phyloP scores from a whole-genome alignment of 2,888 invertebrate species.

The Amphipyra berbera region DNA sequence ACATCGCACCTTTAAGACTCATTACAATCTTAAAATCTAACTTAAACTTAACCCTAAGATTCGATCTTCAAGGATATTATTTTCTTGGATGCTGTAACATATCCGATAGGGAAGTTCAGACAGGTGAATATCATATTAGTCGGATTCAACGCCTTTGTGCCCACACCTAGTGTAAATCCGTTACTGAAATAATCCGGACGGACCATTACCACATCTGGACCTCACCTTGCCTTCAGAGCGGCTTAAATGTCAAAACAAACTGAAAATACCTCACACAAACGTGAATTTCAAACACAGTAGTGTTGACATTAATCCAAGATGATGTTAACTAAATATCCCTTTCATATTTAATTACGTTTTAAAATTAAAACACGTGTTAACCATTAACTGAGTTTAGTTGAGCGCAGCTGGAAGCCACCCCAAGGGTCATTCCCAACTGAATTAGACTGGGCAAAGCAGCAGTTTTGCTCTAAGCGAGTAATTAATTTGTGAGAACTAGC shows the following conservation, averaged over 20 bases:
- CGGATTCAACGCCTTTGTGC: background rate
- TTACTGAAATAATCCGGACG: background rate
- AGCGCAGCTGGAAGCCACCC: constrained; percentile 41
- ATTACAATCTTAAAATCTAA: constrained; percentile 11
- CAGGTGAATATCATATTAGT: constrained; percentile 8
- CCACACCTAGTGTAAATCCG: background rate
- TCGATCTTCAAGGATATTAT: constrained; percentile 8
- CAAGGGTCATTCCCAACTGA: constrained; percentile 66
- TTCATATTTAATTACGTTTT: constrained; percentile 29
- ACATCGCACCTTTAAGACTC: constrained; percentile 3
- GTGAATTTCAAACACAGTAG: background rate
- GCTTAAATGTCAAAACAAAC: too few relatives aligned
- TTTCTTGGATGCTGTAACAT: constrained; percentile 13
- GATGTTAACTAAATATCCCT: constrained; percentile 10
- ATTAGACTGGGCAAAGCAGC: constrained; percentile 68
- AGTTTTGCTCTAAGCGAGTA: constrained; percentile 73
- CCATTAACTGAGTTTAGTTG: constrained; percentile 57
- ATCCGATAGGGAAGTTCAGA: constrained; percentile 15
- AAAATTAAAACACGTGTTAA: constrained; percentile 42
- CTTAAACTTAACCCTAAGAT: constrained; percentile 11
- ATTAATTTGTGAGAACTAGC: constrained; percentile 76
- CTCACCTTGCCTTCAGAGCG: too few relatives aligned
- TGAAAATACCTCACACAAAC: background rate
- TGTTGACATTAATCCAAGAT: constrained; percentile 1
- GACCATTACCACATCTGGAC: background rate